Base-by-base conservation (phyloP, 2,113 vertebrate genomes). In the Columbina picui region DNA sequence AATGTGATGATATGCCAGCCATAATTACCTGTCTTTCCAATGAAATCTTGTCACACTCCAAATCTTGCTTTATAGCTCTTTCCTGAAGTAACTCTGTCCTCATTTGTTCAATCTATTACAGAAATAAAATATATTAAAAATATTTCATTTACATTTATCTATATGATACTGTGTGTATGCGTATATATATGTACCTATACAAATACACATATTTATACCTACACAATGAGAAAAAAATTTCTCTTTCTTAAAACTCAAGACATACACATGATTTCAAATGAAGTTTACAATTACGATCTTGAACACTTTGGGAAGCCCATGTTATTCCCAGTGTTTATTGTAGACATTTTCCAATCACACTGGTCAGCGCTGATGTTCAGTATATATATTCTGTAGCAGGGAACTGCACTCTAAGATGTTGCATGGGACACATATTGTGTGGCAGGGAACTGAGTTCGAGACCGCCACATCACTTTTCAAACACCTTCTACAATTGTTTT, bases 21-120 rank as follows among this genome's bases (percentile, higher is more conserved):
- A 50, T 29, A 69, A 91, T 97, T 98, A 99, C 99, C 99, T 99
- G 99, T 98, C 99, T 99, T 98, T 99, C 99, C 97, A 99, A 97
- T 9, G 99, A 98, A 94, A 99, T 98, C 98, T 99, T 99, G 98
- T 99, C 99, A 97, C 99, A 99, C 96, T 99, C 99, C 98, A 99
- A 95, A 94, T 99, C 99, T 96, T 99, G 99, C 95, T 98, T 98
- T 89, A 97, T 89, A 87, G 99, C 98, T 97, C 99, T 98, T 97
- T 99, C 99, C 97, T 99, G 99, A 93, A 99, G 98, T 23, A 99
- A 98, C 94, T 99, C 99, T 45, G 95, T 98, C 95, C 99, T 99
- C 98, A 99, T 99, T 98, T 99, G 99, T 95, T 99, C 99, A 97
- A 99, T 98, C 99, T 99, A 90, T 97, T 94, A 97, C 60, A 96